Percentiles rank a stretch among this genome's conserved stretches.
Conservation (phyloP, 2,888 invertebrate species). For the Bellardia pandia region DNA sequence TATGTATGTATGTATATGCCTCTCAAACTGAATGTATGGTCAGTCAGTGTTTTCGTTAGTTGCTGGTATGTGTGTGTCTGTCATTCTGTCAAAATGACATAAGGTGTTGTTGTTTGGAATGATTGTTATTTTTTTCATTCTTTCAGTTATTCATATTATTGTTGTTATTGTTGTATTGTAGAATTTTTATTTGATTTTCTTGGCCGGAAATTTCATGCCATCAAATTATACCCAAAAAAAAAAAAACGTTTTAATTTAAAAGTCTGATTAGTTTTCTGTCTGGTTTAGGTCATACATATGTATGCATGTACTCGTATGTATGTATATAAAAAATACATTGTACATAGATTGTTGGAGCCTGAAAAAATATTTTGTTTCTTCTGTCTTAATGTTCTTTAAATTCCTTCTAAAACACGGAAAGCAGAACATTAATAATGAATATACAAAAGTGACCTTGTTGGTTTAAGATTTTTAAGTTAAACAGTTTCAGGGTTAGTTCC, state of each 20-base stretch:
- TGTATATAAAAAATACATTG: slow-evolving; percentile 13
- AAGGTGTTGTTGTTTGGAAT: slow-evolving; percentile 71
- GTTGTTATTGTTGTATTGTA: slow-evolving; percentile 51
- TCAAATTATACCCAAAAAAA: slow-evolving; percentile 70
- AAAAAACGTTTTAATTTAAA: slow-evolving; percentile 72
- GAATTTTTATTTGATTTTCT: slow-evolving; percentile 70
- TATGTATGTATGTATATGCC: slow-evolving; percentile 9
- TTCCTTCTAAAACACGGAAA: slow-evolving; percentile 19
- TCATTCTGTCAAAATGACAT: slow-evolving; percentile 73
- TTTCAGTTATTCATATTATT: slow-evolving; percentile 36
- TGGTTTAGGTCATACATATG: slow-evolving; percentile 52
- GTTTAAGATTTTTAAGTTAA: not conserved
- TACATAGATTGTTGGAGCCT: slow-evolving; percentile 69
- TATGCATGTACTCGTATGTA: not conserved
- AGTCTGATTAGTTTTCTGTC: slow-evolving; percentile 73
- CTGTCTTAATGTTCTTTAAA: slow-evolving; percentile 36
- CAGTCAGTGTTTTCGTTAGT: slow-evolving; percentile 1
- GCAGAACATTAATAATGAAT: not conserved
- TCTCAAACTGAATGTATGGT: not conserved
- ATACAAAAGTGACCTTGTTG: slow-evolving; percentile 59
- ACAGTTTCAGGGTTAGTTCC: not conserved
- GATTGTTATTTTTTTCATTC: slow-evolving; percentile 59
- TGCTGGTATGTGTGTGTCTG: slow-evolving; percentile 51
- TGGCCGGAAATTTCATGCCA: slow-evolving; percentile 73
- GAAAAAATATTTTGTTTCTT: slow-evolving; percentile 52